A percentile compares a stretch with the other conserved stretches of the same genome.
Evolutionary conservation across 1,140 invertebrate species (phyloP).

Genomic region (Neodiprion lecontei): DNA sequence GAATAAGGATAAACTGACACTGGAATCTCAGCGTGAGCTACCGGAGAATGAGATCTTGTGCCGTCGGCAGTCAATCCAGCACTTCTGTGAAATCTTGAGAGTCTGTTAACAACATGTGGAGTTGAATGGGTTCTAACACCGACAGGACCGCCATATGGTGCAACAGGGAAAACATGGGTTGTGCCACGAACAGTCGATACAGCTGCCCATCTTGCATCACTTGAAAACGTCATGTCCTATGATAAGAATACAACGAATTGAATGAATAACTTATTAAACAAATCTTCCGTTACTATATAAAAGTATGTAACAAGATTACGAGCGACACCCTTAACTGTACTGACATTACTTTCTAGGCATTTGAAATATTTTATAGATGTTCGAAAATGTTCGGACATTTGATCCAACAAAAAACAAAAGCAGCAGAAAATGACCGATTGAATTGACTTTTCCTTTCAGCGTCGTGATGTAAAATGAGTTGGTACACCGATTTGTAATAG

Average conservation of each 20-base stretch:
- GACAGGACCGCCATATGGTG: constrained; percentile 93
- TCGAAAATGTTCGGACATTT: too few relatives aligned
- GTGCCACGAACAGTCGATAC: constrained; percentile 95
- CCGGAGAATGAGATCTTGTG: constrained; percentile 76
- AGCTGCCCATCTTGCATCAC: constrained; percentile 94
- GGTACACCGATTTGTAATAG: too few relatives aligned
- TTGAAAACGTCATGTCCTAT: constrained; percentile 86
- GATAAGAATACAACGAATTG: constrained; percentile 33
- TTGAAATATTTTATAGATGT: too few relatives aligned
- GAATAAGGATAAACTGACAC: constrained; percentile 77
- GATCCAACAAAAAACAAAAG: too few relatives aligned
- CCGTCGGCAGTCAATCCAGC: constrained; percentile 85
- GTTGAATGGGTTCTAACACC: constrained; percentile 92
- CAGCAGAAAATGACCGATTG: too few relatives aligned
- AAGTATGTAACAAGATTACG: too few relatives aligned
- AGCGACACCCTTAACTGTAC: too few relatives aligned
- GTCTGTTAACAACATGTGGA: constrained; percentile 91
- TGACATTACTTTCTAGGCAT: neutral
- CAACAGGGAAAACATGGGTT: constrained; percentile 96
- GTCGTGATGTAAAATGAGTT: too few relatives aligned
- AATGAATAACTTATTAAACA: too few relatives aligned
- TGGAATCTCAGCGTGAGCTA: constrained; percentile 63
- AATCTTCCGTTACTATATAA: too few relatives aligned
- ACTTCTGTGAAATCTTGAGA: constrained; percentile 94
- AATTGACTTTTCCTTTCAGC: too few relatives aligned